These are phyloP conservation scores for Sussaba pulchella DNA, from an alignment of 2,888 invertebrate genomes.

Conservation along the genomic window DNA sequence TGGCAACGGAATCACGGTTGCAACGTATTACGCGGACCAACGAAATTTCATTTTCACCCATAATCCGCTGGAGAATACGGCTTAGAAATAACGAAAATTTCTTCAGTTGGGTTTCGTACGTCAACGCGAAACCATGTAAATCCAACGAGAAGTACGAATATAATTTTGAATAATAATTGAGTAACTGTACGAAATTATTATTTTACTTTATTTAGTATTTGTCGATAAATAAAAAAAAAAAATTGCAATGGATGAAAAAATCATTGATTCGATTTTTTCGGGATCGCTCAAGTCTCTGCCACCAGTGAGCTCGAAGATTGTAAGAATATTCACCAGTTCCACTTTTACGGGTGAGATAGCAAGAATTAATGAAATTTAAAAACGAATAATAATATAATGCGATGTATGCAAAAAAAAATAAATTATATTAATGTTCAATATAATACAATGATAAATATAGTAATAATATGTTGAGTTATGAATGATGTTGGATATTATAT, in stretches of 20 bases:
- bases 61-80: background rate
- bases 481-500: no score
- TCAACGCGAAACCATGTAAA: slow-evolving; percentile 56
- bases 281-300: slow-evolving; percentile 95
- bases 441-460: no score
- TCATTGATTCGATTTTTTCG: slow-evolving; percentile 95
- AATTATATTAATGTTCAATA: background rate
- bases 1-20: slow-evolving; percentile 64
- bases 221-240: background rate
- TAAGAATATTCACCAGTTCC: slow-evolving; percentile 98
- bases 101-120: slow-evolving; percentile 39
- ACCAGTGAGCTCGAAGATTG: slow-evolving; percentile 98
- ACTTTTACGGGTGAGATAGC: slow-evolving; percentile 98
- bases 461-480: no score
- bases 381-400: background rate
- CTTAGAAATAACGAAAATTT: background rate
- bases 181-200: background rate
- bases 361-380: no score
- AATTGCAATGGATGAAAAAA: slow-evolving; percentile 93
- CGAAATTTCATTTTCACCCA: slow-evolving; percentile 36
- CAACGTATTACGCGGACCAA: slow-evolving; percentile 50
- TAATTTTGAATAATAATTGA: background rate
- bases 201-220: background rate
- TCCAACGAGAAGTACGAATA: background rate
- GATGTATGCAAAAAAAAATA: background rate